A percentile compares a stretch with the other conserved stretches of the same genome.
Evolutionary conservation across 2,888 invertebrate species (phyloP).

Genomic region (Campopleginae sp.): DNA sequence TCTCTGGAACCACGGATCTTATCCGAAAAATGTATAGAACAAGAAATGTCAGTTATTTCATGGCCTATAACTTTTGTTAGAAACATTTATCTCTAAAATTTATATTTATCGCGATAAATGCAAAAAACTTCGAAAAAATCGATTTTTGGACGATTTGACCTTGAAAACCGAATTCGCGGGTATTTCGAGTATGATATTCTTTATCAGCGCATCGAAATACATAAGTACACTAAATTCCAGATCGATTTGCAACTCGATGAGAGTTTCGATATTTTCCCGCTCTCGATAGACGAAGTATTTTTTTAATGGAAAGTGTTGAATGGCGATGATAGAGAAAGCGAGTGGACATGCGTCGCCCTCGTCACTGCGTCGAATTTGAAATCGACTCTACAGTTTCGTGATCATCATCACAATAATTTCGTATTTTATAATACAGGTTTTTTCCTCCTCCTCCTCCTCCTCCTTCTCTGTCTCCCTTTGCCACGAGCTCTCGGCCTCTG

Average conservation of each 20-base stretch:
- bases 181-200: no score
- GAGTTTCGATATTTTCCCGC: not conserved
- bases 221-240: no score
- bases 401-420: constrained; percentile 22
- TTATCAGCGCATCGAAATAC: no score
- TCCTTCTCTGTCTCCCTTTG: not conserved
- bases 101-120: no score
- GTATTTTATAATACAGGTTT: constrained; percentile 38
- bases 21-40: no score
- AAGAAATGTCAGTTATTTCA: no score
- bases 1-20: no score
- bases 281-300: not conserved
- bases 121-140: no score
- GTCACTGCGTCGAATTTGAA: constrained; percentile 25
- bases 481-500: not conserved
- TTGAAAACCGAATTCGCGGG: no score
- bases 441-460: not conserved
- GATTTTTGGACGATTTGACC: no score
- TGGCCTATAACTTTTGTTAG: no score
- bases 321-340: constrained; percentile 11
- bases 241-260: not conserved
- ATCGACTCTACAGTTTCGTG: constrained; percentile 54
- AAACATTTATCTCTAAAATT: no score
- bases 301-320: constrained; percentile 43
- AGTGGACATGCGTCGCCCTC: not conserved